Evolutionary conservation across 2,113 vertebrate genomes (phyloP).

Genomic region (Siniperca chuatsi): DNA sequence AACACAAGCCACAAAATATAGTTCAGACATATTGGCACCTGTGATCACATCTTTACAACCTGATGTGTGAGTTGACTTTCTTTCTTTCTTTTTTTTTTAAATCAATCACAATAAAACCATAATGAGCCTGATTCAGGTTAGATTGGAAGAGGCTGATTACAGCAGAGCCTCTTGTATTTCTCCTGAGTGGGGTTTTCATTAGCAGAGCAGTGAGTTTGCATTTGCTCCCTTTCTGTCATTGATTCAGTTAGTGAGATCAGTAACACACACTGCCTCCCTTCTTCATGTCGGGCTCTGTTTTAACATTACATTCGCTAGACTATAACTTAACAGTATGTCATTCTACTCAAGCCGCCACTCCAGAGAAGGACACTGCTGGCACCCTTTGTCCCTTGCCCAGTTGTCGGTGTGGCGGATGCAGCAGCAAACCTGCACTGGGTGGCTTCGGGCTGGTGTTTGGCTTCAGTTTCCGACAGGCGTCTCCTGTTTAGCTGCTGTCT

Average conservation of each 20-base stretch:
- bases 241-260: slow-evolving; percentile 68
- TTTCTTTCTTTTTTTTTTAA: background rate
- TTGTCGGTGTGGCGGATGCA: slow-evolving; percentile 28
- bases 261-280: slow-evolving; percentile 65
- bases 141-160: slow-evolving; percentile 53
- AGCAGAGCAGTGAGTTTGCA: slow-evolving; percentile 57
- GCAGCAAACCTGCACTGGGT: slow-evolving; percentile 37
- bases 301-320: slow-evolving; percentile 64
- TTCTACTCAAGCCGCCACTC: slow-evolving; percentile 45
- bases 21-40: slow-evolving; percentile 68
- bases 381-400: slow-evolving; percentile 27
- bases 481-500: slow-evolving; percentile 88
- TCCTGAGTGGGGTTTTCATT: slow-evolving; percentile 72
- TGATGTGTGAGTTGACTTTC: slow-evolving; percentile 37
- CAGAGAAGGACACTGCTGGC: slow-evolving; percentile 33
- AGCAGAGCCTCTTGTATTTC: slow-evolving; percentile 51
- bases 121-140: slow-evolving; percentile 70
- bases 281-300: slow-evolving; percentile 54
- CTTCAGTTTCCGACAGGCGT: slow-evolving; percentile 33
- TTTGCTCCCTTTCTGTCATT: slow-evolving; percentile 66
- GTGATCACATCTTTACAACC: slow-evolving; percentile 51
- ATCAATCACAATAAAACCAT: slow-evolving; percentile 50
- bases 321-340: slow-evolving; percentile 40
- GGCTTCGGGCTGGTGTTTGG: slow-evolving; percentile 45
- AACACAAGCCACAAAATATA: slow-evolving; percentile 47